Conservation (phyloP, 1,140 invertebrate species). For the Procambarus virginalis region DNA sequence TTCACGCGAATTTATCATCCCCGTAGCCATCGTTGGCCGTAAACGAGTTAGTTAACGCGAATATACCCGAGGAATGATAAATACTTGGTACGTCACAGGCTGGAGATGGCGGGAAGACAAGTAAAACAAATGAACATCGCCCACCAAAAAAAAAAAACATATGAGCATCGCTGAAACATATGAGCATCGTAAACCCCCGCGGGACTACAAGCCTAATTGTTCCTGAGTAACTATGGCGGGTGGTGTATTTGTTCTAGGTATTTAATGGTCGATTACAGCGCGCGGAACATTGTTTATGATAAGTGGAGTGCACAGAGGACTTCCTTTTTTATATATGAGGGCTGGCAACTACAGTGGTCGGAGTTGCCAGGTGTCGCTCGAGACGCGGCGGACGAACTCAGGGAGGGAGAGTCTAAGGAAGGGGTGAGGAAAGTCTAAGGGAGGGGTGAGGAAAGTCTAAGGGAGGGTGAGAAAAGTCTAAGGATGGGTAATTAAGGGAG, state of each 20-base stretch:
- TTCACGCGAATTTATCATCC: neutral
- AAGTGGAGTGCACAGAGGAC: neutral
- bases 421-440: too few relatives aligned
- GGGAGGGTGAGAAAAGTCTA: too few relatives aligned
- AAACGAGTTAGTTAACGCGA: neutral
- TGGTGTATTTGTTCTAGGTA: neutral
- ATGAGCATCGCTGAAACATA: neutral
- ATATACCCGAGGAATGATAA: neutral
- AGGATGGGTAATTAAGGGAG: too few relatives aligned
- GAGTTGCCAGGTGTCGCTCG: neutral
- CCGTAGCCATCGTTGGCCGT: neutral
- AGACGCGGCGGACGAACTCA: too few relatives aligned
- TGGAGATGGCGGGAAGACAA: neutral
- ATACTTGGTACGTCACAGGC: neutral
- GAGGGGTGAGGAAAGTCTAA: too few relatives aligned
- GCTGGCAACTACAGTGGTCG: neutral
- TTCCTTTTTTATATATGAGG: neutral
- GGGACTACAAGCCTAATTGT: neutral
- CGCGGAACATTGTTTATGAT: neutral
- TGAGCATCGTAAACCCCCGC: neutral
- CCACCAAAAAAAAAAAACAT: neutral
- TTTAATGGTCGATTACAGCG: neutral
- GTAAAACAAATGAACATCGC: neutral
- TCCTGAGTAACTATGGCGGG: neutral
- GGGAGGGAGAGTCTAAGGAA: too few relatives aligned